Conservation (phyloP, 2,113 vertebrate genomes). For the Nothobranchius furzeri region DNA sequence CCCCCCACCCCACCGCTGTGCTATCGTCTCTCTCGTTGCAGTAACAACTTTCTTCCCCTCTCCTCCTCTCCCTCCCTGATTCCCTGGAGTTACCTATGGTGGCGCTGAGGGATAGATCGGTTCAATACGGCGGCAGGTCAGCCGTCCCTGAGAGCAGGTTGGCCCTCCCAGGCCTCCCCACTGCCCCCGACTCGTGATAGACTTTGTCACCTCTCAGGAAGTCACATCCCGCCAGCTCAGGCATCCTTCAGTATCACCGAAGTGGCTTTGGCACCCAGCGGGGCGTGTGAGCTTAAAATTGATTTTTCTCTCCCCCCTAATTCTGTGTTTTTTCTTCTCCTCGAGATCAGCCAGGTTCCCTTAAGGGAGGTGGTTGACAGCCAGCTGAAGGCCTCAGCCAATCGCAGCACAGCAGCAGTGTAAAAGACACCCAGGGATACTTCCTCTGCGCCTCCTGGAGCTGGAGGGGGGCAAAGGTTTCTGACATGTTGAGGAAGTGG, state of each 20-base stretch:
- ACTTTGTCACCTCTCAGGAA: slow-evolving; percentile 99
- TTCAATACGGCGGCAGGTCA: slow-evolving; percentile 87
- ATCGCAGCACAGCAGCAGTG: slow-evolving; percentile 83
- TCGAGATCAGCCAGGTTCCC: slow-evolving; percentile 91
- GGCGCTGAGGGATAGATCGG: slow-evolving; percentile 95
- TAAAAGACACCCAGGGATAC: slow-evolving; percentile 87
- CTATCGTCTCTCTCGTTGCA: slow-evolving; percentile 40
- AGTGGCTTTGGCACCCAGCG: slow-evolving; percentile 96
- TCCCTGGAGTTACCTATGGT: slow-evolving; percentile 87
- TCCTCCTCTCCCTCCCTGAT: neutral
- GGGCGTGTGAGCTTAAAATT: slow-evolving; percentile 96
- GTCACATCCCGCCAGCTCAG: slow-evolving; percentile 94
- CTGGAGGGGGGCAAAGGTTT: slow-evolving; percentile 78
- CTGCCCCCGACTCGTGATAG: slow-evolving; percentile 91
- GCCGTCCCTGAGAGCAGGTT: slow-evolving; percentile 88
- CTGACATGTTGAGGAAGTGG: slow-evolving; percentile 72
- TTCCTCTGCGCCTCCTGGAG: slow-evolving; percentile 75
- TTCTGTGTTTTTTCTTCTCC: slow-evolving; percentile 60
- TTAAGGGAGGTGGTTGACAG: slow-evolving; percentile 90
- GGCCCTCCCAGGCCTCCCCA: slow-evolving; percentile 84
- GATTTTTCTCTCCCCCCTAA: slow-evolving; percentile 79
- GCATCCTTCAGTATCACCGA: slow-evolving; percentile 92
- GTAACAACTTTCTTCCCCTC: slow-evolving; percentile 57
- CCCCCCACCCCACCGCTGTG: slow-evolving; percentile 46
- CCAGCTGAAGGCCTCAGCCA: slow-evolving; percentile 80